Percentiles rank a stretch among this genome's conserved stretches.
Evolutionary conservation across 2,888 invertebrate genomes (phyloP).

Genomic region (Glaucopsyche alexis): DNA sequence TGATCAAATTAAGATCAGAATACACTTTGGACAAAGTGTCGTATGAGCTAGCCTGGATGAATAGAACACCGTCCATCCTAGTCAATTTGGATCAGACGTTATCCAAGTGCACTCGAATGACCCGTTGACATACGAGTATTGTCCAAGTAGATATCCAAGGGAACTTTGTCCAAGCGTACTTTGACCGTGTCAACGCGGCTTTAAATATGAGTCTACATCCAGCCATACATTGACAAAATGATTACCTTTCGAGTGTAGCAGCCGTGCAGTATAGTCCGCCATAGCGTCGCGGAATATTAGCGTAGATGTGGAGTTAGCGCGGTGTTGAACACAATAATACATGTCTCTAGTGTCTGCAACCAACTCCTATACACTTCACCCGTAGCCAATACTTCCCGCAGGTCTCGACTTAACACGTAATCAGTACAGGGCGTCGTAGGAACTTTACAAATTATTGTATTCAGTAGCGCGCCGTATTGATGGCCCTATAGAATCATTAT

Average conservation of each 20-base stretch:
- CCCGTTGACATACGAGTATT: too few relatives aligned
- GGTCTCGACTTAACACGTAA: background rate
- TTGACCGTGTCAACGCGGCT: too few relatives aligned
- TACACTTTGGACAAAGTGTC: too few relatives aligned
- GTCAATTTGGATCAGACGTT: too few relatives aligned
- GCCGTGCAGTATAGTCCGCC: slow-evolving; percentile 66
- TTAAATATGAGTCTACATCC: too few relatives aligned
- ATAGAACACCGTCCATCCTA: too few relatives aligned
- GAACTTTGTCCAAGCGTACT: too few relatives aligned
- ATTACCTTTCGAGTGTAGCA: slow-evolving; percentile 51
- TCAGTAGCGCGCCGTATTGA: slow-evolving; percentile 59
- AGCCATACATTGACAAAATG: too few relatives aligned
- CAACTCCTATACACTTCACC: background rate
- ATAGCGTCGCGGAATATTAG: slow-evolving; percentile 72
- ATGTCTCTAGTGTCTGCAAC: background rate
- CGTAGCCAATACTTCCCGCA: background rate
- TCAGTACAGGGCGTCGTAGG: slow-evolving; percentile 34
- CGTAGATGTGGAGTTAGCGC: slow-evolving; percentile 60
- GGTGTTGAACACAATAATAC: slow-evolving; percentile 58
- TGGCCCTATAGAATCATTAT: slow-evolving; percentile 69
- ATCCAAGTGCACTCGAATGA: too few relatives aligned
- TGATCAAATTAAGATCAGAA: too few relatives aligned
- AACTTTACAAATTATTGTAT: slow-evolving; percentile 52
- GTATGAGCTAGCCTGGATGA: too few relatives aligned
- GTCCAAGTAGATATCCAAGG: too few relatives aligned